A percentile compares a stretch with the other conserved stretches of the same genome.
Conservation (phyloP, 2,797 vertebrate species). For the Lepilemur septentrionalis region DNA sequence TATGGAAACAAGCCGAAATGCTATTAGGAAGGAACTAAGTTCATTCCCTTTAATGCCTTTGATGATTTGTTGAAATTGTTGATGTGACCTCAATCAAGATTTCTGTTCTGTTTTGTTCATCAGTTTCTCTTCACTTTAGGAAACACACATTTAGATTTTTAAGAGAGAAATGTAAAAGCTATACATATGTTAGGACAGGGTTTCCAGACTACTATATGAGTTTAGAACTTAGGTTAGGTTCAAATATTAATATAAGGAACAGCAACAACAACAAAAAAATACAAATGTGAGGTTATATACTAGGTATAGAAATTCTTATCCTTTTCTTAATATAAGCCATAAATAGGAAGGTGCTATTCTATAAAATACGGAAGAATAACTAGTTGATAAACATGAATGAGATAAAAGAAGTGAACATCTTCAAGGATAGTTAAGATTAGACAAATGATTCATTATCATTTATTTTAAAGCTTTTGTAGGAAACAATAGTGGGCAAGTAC, state of each 20-base stretch:
- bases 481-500: neutral
- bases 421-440: neutral
- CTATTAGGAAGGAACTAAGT: slow-evolving; percentile 68
- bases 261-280: neutral
- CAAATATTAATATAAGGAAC: neutral
- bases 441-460: neutral
- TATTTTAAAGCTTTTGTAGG: neutral
- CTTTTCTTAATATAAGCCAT: neutral
- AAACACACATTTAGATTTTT: neutral
- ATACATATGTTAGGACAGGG: neutral
- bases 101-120: slow-evolving; percentile 35
- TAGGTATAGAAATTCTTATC: neutral
- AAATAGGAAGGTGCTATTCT: neutral
- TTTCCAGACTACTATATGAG: neutral
- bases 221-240: neutral
- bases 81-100: slow-evolving; percentile 46
- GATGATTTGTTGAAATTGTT: slow-evolving; percentile 64
- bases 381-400: neutral
- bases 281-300: neutral
- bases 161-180: neutral
- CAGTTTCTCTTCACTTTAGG: slow-evolving; percentile 5
- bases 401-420: neutral
- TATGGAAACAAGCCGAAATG: slow-evolving; percentile 49
- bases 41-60: slow-evolving; percentile 66
- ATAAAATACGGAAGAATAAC: neutral